Conservation (phyloP, 2,113 vertebrate genomes). For the Phalacrocorax brasilianus region DNA sequence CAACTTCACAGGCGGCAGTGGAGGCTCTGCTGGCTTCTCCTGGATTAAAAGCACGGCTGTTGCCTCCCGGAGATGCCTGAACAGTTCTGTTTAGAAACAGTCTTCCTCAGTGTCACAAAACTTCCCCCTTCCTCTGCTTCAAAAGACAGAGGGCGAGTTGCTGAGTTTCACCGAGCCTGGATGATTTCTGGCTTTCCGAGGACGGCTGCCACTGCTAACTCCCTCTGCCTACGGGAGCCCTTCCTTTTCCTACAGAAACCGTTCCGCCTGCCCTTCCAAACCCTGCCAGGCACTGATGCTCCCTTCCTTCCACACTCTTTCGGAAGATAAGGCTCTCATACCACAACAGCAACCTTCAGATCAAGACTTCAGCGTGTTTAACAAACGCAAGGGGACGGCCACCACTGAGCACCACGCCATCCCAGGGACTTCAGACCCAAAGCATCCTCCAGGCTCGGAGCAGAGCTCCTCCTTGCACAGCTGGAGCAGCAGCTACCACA, state of each 20-base stretch:
- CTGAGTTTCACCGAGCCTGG: neutral
- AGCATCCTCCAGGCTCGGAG: accelerated
- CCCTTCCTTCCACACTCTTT: accelerated
- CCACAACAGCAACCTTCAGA: neutral
- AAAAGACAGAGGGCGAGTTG: neutral
- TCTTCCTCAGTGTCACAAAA: neutral
- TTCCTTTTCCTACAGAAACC: neutral
- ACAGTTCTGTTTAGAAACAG: neutral
- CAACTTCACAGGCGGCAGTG: neutral
- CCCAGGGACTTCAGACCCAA: neutral
- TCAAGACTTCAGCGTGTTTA: accelerated
- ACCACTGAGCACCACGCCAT: neutral
- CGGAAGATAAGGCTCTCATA: neutral
- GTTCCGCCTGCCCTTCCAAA: neutral
- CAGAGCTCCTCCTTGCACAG: neutral
- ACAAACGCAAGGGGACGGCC: accelerated
- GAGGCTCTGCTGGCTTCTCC: neutral
- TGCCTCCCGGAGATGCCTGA: neutral
- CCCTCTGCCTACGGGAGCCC: neutral
- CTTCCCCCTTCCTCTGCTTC: neutral
- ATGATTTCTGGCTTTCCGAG: neutral
- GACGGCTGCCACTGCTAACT: neutral
- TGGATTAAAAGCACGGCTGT: neutral
- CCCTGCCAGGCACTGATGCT: accelerated
- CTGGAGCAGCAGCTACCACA: neutral